These are phyloP conservation scores for Bombyx mandarina DNA, from an alignment of 1,140 invertebrate species.

Conservation along the genomic window DNA sequence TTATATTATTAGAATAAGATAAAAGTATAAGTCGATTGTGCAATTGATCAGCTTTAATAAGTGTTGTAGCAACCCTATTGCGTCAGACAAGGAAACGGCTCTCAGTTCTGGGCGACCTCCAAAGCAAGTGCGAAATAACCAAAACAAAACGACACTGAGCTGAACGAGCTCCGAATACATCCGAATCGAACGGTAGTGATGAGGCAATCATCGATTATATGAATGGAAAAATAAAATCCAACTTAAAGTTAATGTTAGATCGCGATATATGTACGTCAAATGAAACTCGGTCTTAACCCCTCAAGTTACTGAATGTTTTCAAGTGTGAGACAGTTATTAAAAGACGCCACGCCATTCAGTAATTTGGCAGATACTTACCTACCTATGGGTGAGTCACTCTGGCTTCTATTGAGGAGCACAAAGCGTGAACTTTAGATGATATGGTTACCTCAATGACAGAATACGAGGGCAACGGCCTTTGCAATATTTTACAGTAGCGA, in stretches of 20 bases:
- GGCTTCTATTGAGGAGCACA: constrained; percentile 31
- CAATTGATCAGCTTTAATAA: too few relatives aligned
- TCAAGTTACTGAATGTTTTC: constrained; percentile 9
- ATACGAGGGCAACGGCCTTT: constrained; percentile 6
- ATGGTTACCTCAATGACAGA: constrained; percentile 4
- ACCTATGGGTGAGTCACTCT: constrained; percentile 35
- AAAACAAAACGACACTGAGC: constrained; percentile 29
- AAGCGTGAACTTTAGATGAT: constrained; percentile 23
- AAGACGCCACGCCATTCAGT: constrained; percentile 21
- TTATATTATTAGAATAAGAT: too few relatives aligned
- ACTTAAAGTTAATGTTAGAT: constrained; percentile 29
- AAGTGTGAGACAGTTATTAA: not conserved
- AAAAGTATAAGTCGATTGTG: too few relatives aligned
- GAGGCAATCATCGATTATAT: constrained; percentile 46
- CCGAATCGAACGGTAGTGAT: constrained; percentile 40
- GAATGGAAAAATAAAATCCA: constrained; percentile 49
- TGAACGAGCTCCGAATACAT: constrained; percentile 20
- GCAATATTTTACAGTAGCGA: too few relatives aligned
- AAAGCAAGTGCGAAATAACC: constrained; percentile 26
- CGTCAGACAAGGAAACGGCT: constrained; percentile 12
- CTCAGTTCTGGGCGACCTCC: constrained; percentile 22
- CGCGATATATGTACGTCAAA: constrained; percentile 8
- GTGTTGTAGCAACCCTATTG: constrained; percentile 6
- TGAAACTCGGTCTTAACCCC: constrained; percentile 12
- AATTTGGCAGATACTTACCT: constrained; percentile 25